phyloP scores from a whole-genome alignment of 2,888 invertebrate genomes.

The Tethea ocularis region DNA sequence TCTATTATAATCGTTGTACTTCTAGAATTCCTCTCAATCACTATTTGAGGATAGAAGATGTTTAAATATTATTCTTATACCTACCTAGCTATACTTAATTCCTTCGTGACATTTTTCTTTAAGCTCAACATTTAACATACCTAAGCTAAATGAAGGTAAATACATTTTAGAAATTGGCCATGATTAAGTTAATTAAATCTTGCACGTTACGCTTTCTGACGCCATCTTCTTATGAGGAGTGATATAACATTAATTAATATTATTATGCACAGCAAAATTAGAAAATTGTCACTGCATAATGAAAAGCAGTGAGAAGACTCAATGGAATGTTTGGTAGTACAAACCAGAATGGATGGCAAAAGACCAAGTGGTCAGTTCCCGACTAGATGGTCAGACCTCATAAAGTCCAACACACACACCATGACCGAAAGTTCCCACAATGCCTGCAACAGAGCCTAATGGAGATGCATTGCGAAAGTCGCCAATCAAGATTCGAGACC shows the following conservation, averaged over 20 bases:
- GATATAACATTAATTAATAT: conserved; percentile 2
- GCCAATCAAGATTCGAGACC: too few species aligned
- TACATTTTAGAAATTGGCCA: conserved; percentile 4
- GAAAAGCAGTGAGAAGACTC: not conserved
- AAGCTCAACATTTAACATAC: not conserved
- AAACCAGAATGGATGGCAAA: too few species aligned
- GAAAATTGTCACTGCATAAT: conserved; percentile 3
- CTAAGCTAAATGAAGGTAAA: not conserved
- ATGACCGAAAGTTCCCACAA: too few species aligned
- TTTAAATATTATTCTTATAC: not conserved
- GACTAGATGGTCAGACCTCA: too few species aligned
- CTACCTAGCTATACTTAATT: not conserved
- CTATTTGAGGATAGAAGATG: not conserved
- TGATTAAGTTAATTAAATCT: conserved; percentile 26
- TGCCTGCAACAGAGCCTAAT: too few species aligned
- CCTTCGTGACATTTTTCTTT: not conserved
- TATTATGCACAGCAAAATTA: not conserved
- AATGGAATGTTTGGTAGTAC: too few species aligned
- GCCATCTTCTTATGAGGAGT: conserved; percentile 15
- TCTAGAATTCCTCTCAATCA: not conserved
- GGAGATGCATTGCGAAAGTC: too few species aligned
- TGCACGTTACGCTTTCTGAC: conserved; percentile 42
- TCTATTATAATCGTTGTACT: not conserved
- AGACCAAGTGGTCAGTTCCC: too few species aligned
- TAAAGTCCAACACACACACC: too few species aligned